Conservation (phyloP, 2,113 vertebrate species). For the Variabilichromis moorii region DNA sequence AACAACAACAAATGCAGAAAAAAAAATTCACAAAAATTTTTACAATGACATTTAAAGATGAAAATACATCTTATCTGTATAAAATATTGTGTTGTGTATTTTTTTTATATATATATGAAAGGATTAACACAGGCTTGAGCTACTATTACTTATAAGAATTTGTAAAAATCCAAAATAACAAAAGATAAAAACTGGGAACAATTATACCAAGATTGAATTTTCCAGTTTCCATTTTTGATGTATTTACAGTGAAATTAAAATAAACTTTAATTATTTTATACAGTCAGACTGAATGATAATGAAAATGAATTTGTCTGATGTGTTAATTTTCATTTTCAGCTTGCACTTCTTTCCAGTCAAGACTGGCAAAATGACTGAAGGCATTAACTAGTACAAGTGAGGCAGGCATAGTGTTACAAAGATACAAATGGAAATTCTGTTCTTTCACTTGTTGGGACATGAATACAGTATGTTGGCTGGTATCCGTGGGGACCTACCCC, state of each 20-base stretch:
- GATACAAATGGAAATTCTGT: background rate
- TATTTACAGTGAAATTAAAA: background rate
- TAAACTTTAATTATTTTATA: background rate
- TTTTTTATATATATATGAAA: background rate
- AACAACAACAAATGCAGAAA: background rate
- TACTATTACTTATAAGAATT: background rate
- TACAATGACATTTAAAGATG: background rate
- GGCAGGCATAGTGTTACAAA: background rate
- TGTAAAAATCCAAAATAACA: background rate
- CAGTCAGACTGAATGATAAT: background rate
- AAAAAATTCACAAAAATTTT: background rate
- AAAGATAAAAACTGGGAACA: background rate
- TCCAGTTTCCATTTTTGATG: background rate
- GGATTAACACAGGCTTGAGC: background rate
- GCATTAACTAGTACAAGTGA: background rate
- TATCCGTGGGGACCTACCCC: conserved; percentile 71
- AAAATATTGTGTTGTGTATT: background rate
- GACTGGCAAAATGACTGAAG: background rate
- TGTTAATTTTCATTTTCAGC: background rate
- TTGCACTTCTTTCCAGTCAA: background rate
- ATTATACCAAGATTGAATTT: background rate
- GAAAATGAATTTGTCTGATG: background rate
- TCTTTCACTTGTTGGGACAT: background rate
- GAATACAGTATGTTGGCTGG: background rate
- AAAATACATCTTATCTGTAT: background rate